phyloP scores from a whole-genome alignment of 2,888 invertebrate species.

The Galerucella pusilla region DNA sequence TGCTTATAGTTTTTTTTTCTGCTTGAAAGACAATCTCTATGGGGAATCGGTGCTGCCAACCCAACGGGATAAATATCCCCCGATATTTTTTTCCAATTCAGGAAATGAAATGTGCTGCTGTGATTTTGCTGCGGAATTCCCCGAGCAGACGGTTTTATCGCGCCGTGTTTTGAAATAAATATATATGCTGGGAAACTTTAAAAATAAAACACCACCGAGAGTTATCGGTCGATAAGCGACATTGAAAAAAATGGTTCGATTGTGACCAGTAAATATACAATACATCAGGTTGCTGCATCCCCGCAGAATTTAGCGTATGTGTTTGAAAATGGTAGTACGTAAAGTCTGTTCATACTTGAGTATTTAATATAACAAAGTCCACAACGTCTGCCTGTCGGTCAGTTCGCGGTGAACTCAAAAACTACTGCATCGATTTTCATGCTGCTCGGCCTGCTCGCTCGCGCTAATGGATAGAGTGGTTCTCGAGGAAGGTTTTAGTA shows the following conservation, averaged over 20 bases:
- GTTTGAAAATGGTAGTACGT: background rate
- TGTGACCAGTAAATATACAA: constrained; percentile 3
- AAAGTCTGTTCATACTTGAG: too few relatives aligned
- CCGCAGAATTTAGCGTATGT: background rate
- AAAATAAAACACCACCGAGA: constrained; percentile 23
- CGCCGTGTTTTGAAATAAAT: constrained; percentile 21
- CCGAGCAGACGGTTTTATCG: constrained; percentile 29
- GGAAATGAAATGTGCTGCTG: constrained; percentile 29
- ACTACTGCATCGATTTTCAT: too few relatives aligned
- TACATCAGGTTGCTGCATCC: background rate
- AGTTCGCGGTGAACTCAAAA: too few relatives aligned
- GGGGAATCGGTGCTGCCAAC: constrained; percentile 14
- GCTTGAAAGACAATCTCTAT: constrained; percentile 23
- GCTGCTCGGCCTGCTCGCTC: too few relatives aligned
- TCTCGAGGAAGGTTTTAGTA: too few relatives aligned
- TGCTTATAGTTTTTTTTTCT: constrained; percentile 10
- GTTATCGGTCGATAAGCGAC: constrained; percentile 16
- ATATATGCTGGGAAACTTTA: constrained; percentile 19
- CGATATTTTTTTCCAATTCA: constrained; percentile 24
- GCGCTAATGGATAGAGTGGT: too few relatives aligned
- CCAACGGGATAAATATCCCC: constrained; percentile 28
- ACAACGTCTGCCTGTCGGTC: too few relatives aligned
- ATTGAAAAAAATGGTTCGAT: constrained; percentile 15
- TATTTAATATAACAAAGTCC: too few relatives aligned
- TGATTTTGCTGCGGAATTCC: constrained; percentile 26